Percentiles rank a stretch among this genome's conserved stretches.
phyloP scores from a whole-genome alignment of 2,888 invertebrate genomes.

The Ichneumoninae sp. region DNA sequence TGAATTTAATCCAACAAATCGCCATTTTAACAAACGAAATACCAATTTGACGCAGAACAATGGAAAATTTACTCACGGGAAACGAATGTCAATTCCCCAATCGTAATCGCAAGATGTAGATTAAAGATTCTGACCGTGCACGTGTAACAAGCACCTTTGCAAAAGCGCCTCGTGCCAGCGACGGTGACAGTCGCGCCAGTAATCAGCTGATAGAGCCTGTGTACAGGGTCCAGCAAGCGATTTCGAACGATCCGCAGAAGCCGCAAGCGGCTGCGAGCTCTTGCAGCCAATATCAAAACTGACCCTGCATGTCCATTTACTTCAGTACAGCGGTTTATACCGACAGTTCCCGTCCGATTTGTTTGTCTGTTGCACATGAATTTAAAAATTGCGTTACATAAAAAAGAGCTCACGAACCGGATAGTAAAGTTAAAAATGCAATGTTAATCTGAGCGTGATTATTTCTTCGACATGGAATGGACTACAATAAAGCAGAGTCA shows the following conservation, averaged over 20 bases:
- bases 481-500: background rate
- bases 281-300: background rate
- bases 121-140: background rate
- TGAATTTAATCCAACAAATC: background rate
- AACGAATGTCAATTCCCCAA: background rate
- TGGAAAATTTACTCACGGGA: background rate
- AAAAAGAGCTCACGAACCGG: background rate
- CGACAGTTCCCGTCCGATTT: background rate
- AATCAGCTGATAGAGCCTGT: constrained; percentile 46
- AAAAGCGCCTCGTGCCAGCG: constrained; percentile 31
- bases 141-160: constrained; percentile 2
- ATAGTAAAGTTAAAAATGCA: background rate
- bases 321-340: background rate
- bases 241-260: no score
- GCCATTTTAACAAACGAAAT: background rate
- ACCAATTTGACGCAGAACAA: background rate
- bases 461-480: background rate
- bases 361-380: background rate
- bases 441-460: background rate
- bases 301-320: background rate
- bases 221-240: background rate
- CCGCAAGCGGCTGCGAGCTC: background rate
- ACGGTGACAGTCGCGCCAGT: constrained; percentile 36
- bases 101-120: constrained; percentile 7
- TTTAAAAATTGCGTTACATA: background rate